These are phyloP conservation scores for Rhingia rostrata DNA, from an alignment of 2,888 invertebrate species.

Conservation along the genomic window DNA sequence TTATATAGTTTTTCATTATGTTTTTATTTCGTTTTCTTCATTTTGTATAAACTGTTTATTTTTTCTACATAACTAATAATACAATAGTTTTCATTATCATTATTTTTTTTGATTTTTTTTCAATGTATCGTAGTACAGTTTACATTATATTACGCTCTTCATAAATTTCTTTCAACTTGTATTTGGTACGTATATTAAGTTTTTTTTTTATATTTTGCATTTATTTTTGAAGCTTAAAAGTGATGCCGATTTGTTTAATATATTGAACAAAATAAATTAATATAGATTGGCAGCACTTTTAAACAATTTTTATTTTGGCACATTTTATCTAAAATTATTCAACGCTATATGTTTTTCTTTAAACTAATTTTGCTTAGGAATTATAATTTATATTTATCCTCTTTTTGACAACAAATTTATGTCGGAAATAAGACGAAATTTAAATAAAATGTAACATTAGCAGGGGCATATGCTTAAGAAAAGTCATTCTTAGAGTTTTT, in stretches of 20 bases:
- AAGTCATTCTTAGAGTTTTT: neutral
- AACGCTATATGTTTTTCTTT: conserved; percentile 18
- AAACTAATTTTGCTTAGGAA: conserved; percentile 1
- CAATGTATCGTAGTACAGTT: conserved; percentile 35
- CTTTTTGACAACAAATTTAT: neutral
- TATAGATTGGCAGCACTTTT: conserved; percentile 63
- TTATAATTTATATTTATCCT: conserved; percentile 24
- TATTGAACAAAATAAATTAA: conserved; percentile 32
- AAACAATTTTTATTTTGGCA: conserved; percentile 63
- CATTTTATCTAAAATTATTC: conserved; percentile 64
- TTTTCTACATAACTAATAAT: conserved; percentile 41
- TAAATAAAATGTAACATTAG: conserved; percentile 30
- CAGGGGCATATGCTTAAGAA: conserved; percentile 18
- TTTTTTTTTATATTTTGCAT: conserved; percentile 27
- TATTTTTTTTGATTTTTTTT: conserved; percentile 15
- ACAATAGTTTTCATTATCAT: conserved; percentile 39
- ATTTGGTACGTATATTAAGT: conserved; percentile 73
- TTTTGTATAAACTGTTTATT: conserved; percentile 62
- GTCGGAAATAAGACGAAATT: neutral
- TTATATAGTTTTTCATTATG: conserved; percentile 34
- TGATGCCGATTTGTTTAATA: conserved; percentile 35
- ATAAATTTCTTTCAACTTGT: conserved; percentile 41
- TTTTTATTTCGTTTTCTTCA: conserved; percentile 32
- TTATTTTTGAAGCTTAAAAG: conserved; percentile 56
- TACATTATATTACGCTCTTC: conserved; percentile 5